phyloP scores from a whole-genome alignment of 2,113 vertebrate species.

The Thamnaconus septentrionalis region DNA sequence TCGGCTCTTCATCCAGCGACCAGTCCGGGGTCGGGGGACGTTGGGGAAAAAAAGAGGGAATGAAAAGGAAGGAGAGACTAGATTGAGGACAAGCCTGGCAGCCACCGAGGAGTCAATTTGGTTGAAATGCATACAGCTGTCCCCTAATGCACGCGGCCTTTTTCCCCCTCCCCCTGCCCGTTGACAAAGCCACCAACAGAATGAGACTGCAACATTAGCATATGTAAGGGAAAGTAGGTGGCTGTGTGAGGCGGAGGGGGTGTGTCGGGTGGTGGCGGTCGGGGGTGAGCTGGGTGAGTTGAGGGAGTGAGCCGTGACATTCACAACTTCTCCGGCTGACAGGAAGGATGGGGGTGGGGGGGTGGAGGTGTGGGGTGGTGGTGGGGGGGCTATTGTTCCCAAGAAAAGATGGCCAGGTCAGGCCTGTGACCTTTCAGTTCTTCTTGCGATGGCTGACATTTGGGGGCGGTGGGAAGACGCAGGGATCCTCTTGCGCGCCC shows the following conservation, averaged over 20 bases:
- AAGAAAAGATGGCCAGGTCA: constrained; percentile 55
- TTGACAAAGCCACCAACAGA: constrained; percentile 70
- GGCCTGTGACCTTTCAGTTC: constrained; percentile 52
- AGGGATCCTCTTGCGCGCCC: constrained; percentile 23
- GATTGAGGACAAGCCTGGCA: constrained; percentile 43
- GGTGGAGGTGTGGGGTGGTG: constrained; percentile 3
- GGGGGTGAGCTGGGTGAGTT: constrained; percentile 21
- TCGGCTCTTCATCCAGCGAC: constrained; percentile 12
- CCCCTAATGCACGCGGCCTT: constrained; percentile 53
- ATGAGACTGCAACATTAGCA: constrained; percentile 75
- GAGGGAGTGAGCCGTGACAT: constrained; percentile 59
- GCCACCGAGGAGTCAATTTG: constrained; percentile 57
- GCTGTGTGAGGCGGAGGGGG: constrained; percentile 39
- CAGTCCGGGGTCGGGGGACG: constrained; percentile 15
- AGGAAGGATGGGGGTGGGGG: constrained; percentile 45
- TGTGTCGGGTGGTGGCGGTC: constrained; percentile 33
- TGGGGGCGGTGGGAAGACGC: constrained; percentile 15
- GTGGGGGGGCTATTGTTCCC: constrained; percentile 47
- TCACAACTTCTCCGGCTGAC: constrained; percentile 64
- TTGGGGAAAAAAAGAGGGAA: constrained; percentile 9
- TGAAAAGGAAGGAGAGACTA: constrained; percentile 12
- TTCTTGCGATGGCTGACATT: constrained; percentile 47
- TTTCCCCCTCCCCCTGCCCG: constrained; percentile 33
- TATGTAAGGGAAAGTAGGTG: constrained; percentile 75
- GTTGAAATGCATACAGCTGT: constrained; percentile 74